Conservation (phyloP, 2,888 invertebrate species). For the Dicyrtoma fusca region DNA sequence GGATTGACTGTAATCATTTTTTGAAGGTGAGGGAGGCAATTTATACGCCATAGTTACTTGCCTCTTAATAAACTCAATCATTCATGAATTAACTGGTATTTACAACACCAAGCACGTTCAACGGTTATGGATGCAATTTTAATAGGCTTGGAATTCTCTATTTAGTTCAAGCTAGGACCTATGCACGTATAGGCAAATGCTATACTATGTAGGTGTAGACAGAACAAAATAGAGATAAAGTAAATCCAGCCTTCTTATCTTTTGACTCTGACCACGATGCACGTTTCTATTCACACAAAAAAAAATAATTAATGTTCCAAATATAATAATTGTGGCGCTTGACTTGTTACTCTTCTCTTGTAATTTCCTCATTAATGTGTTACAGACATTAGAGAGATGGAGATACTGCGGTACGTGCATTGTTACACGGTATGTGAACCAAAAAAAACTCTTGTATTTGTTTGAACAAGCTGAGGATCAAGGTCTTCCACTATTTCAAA, state of each 20-base stretch:
- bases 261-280: no score
- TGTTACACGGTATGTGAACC: neutral
- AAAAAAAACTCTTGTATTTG: neutral
- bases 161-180: no score
- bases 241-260: no score
- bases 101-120: no score
- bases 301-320: no score
- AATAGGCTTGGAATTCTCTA: no score
- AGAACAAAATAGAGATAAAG: no score
- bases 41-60: neutral
- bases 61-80: neutral
- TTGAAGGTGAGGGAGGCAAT: constrained; percentile 30
- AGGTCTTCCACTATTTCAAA: constrained; percentile 17
- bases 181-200: no score
- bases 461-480: constrained; percentile 9
- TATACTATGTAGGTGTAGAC: no score
- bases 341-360: neutral
- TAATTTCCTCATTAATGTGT: constrained; percentile 1
- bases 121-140: no score
- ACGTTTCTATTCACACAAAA: no score
- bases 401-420: neutral
- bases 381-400: neutral
- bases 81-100: neutral
- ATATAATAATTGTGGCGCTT: no score
- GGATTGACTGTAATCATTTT: constrained; percentile 27